These are phyloP conservation scores for Ctenodactylus gundi DNA, from an alignment of 2,113 vertebrate genomes.

Conservation along the genomic window DNA sequence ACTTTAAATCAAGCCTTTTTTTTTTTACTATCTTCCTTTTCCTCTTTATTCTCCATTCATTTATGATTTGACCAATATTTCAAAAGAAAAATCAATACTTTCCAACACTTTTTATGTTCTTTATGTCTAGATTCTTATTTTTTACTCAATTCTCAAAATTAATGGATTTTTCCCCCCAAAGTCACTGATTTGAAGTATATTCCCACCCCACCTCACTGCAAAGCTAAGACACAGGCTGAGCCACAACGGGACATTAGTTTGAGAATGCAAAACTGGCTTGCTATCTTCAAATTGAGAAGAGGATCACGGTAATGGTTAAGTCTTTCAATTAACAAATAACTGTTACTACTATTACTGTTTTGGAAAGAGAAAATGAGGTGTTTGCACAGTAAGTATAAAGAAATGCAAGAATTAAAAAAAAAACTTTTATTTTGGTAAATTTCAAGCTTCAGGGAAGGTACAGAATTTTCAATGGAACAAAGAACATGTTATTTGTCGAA, in stretches of 20 bases:
- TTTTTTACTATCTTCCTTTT: background rate
- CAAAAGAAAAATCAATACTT: background rate
- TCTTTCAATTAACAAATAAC: background rate
- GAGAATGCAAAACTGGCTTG: background rate
- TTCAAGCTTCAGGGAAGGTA: background rate
- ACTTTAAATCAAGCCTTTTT: background rate
- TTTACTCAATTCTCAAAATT: background rate
- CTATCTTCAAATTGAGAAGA: background rate
- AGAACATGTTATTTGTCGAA: background rate
- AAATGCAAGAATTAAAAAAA: background rate
- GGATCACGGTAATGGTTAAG: background rate
- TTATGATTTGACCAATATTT: background rate
- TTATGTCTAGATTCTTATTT: conserved; percentile 32
- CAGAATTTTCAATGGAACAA: background rate
- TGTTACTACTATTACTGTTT: background rate
- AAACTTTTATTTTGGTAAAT: background rate
- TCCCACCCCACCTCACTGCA: accelerated
- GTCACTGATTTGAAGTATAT: background rate
- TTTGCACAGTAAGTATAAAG: background rate
- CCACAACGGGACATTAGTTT: background rate
- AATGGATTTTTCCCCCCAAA: background rate
- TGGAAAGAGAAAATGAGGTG: background rate
- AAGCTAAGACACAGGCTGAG: background rate
- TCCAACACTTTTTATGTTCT: background rate
- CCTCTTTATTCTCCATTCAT: background rate